Evolutionary conservation across 2,113 vertebrate species (phyloP), one percentile per base, ranked within the genome.

Genomic region (Colius striatus): DNA sequence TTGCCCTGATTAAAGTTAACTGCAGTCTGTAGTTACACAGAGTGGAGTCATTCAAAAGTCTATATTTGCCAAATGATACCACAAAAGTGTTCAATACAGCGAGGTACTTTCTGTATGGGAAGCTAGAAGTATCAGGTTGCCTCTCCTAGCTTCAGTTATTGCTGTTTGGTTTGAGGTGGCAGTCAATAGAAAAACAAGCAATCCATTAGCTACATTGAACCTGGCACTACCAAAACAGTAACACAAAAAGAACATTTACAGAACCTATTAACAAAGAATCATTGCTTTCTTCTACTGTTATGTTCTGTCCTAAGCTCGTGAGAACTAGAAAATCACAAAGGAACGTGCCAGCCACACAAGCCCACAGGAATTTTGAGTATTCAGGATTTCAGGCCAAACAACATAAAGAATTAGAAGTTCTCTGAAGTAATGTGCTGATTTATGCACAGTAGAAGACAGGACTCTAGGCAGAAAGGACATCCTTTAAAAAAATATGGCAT

Each of bases 401-500:
- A 76, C 57, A 7, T 29, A 43, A 48, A 32, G 11, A 66, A 53
- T 16, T 36, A 4, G 11, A 55, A 21, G 26, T 60, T 53, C 13
- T 36, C 30, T 32, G 4, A 47, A 51, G 21, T 8, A 53, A 34
- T 1, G 12, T 25, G 10, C 13, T 3, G 1, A 8, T 70, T 74
- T 10, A 10, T 2, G 10, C 18, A n/a, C 21, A 43, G 34, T 32
- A 58, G 55, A 67, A 71, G 63, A 20, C 38, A 36, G 13, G 20
- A 41, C 20, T 54, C 38, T 5, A 53, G 60, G 36, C 22, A 71
- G 48, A 67, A 51, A 27, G 25, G 5, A n/a, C 5, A 17, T 8
- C 26, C 3, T 21, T 21, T 22, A 58, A 58, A 20, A 2, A 7
- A 3, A 25, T 0, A 1, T 27, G 15, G 23, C 54, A 62, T 58